Evolutionary conservation across 2,888 invertebrate species (phyloP).

Genomic region (Tetragnatha montana): DNA sequence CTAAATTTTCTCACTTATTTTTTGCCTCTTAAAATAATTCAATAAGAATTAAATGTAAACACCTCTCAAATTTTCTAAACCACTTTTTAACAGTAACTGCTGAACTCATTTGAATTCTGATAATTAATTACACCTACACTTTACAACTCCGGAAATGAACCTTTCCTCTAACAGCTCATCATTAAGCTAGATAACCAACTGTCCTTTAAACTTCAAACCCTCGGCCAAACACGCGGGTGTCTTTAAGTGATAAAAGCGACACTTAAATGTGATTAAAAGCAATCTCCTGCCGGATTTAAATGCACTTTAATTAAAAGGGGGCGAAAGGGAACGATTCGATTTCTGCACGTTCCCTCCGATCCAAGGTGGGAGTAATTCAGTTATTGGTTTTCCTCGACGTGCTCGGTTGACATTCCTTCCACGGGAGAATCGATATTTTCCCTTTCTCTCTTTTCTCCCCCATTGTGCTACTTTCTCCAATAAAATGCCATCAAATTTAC

Average conservation of each 20-base stretch:
- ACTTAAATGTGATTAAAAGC: not conserved
- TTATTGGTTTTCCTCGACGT: slow-evolving; percentile 62
- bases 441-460: slow-evolving; percentile 9
- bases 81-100: too few species aligned
- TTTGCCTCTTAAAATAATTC: too few species aligned
- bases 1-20: too few species aligned
- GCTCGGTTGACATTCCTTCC: slow-evolving; percentile 54
- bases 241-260: not conserved
- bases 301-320: slow-evolving; percentile 8
- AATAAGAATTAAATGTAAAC: too few species aligned
- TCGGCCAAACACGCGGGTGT: not conserved
- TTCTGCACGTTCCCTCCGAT: slow-evolving; percentile 42
- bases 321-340: slow-evolving; percentile 19
- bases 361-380: slow-evolving; percentile 56
- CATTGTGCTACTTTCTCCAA: slow-evolving; percentile 47
- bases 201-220: too few species aligned
- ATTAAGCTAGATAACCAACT: too few species aligned
- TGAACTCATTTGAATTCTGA: too few species aligned
- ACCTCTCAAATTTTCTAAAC: too few species aligned
- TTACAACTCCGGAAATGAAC: too few species aligned
- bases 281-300: not conserved
- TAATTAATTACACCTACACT: too few species aligned
- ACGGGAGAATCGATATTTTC: slow-evolving; percentile 53
- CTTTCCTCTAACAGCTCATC: too few species aligned
- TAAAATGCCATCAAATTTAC: slow-evolving; percentile 64